Evolutionary conservation across 2,888 invertebrate genomes (phyloP), one percentile per base, ranked within the genome.

Genomic region (Aelia acuminata): DNA sequence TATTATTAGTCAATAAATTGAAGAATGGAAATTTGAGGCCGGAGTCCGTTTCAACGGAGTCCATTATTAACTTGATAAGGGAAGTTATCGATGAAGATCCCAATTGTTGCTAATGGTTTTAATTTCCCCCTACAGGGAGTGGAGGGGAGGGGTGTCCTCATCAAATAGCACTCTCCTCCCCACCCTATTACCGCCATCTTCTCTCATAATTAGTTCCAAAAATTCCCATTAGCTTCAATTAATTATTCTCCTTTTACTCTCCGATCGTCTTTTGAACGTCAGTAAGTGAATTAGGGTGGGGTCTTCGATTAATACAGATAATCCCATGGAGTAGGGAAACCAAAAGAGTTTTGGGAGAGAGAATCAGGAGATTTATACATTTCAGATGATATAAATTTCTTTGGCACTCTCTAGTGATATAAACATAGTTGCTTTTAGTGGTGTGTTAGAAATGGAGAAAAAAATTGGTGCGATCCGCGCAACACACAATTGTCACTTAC

Each of bases 141-240:
- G 63, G n/a, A n/a, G n/a, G n/a, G 63, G 31, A 4, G 15, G 26
- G n/a, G 50, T 4, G 5, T 26, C 57, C n/a, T n/a, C 26, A 57
- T 53, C 53, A 53, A 53, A 26, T 26, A 2, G 20, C 57, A 26
- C 43, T 10, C 43, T 10, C 22, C 53, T 10, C 43, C 11, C 43
- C 43, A 43, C 3, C 43, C 80, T 43, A 43, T 43, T 43, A 80
- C 80, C 4, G 80, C 80, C 43, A 11, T 80, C 80, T 80, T 22
- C 80, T 43, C 80, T 80, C 43, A 80, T 43, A 80, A 80, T 80
- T 80, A 80, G 80, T 80, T 43, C 43, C 75, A 43, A n/a, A 80
- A 80, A 80, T 80, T 43, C 43, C 43, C 80, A 80, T 80, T 80
- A 43, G 80, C 43, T 47, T 3, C n/a, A 39, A 47, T 80, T 47